These are phyloP conservation scores for Pammene aurita DNA, from an alignment of 2,888 invertebrate species.

Conservation along the genomic window DNA sequence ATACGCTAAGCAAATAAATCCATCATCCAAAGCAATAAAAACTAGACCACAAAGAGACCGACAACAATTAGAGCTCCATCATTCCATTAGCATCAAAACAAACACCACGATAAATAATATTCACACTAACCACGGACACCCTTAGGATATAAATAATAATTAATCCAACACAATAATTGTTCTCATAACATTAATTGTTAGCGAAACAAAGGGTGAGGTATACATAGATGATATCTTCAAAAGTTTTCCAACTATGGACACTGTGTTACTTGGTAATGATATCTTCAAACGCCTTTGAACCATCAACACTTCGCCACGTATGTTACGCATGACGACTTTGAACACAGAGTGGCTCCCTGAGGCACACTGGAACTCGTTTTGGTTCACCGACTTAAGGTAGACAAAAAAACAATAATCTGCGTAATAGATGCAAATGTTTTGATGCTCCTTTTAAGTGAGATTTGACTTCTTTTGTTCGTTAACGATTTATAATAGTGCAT, in stretches of 20 bases:
- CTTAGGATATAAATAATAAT: constrained; percentile 57
- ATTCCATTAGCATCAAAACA: constrained; percentile 14
- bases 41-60: constrained; percentile 15
- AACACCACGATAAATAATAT: constrained; percentile 35
- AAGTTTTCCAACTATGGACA: constrained; percentile 32
- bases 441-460: constrained; percentile 38
- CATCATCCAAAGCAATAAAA: constrained; percentile 4
- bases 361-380: constrained; percentile 29
- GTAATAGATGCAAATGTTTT: constrained; percentile 50
- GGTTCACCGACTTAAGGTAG: constrained; percentile 41
- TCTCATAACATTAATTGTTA: constrained; percentile 56
- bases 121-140: constrained; percentile 35
- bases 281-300: too few species aligned
- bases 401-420: constrained; percentile 35
- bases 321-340: neutral
- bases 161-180: constrained; percentile 59
- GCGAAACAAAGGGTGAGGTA: constrained; percentile 60
- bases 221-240: constrained; percentile 49
- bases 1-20: neutral
- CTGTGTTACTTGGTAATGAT: constrained; percentile 37
- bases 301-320: too few species aligned
- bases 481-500: constrained; percentile 38
- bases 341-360: constrained; percentile 25
- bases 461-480: constrained; percentile 41
- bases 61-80: constrained; percentile 48